These are phyloP conservation scores for Parotia lawesii DNA, from an alignment of 2,113 vertebrate species.

Conservation along the genomic window DNA sequence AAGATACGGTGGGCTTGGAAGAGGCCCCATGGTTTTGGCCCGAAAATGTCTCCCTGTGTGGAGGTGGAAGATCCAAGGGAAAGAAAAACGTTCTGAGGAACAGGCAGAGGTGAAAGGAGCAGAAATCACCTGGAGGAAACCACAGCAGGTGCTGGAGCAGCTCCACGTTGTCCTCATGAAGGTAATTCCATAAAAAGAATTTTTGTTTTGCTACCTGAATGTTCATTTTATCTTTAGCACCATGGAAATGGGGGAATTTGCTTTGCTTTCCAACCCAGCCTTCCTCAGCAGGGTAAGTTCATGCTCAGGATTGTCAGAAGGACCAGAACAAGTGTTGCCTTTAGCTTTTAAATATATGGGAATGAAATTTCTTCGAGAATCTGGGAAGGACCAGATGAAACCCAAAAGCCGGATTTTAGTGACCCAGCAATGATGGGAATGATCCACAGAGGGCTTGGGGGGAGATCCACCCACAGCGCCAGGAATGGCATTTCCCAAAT, in stretches of 20 bases:
- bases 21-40: neutral
- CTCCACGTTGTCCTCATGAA: neutral
- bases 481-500: neutral
- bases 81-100: neutral
- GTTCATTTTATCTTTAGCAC: neutral
- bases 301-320: neutral
- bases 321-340: rapidly evolving
- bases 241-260: neutral
- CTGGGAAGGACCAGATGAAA: neutral
- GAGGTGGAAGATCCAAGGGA: neutral
- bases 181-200: neutral
- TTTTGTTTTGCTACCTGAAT: neutral
- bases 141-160: neutral
- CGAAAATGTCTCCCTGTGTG: neutral
- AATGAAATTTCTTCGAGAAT: neutral
- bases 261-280: neutral
- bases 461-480: neutral
- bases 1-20: rapidly evolving
- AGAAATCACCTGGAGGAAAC: neutral
- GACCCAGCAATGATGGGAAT: neutral
- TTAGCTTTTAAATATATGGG: neutral
- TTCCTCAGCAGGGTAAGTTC: neutral
- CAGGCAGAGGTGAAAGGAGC: neutral
- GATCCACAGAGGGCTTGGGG: neutral
- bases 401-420: neutral